Evolutionary conservation across 2,888 invertebrate genomes (phyloP), one percentile per base, ranked within the genome.

Genomic region (Rhogogaster chlorosoma): DNA sequence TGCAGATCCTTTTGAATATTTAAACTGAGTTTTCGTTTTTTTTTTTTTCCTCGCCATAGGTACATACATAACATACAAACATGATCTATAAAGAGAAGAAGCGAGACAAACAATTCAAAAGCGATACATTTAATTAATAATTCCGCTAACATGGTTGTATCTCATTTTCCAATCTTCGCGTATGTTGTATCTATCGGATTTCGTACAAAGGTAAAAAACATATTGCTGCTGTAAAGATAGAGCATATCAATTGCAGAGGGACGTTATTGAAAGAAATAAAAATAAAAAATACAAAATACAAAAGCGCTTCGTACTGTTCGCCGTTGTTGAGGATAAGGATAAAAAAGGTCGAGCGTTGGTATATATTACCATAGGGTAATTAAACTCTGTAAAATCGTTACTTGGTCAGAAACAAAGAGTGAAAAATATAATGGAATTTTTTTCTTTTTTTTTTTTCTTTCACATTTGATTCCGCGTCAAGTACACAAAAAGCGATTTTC

Each of bases 301-400:
- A 22, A 26, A 7, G n/a, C 26, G 22, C 61, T 26, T 26, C 9
- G 26, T 61, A 26, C n/a, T 3, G n/a, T 61, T 26, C 22, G 22
- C 22, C 61, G 22, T 61, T 61, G 9, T 61, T 26, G 10, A 61
- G 61, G 61, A 10, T 61, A 61, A 57, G 61, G 22, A 22, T 22
- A 22, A 22, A 9, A 53, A 61, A 26, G 26, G 10, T 6, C 61
- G 26, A 26, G 61, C 4, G 4, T 10, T 61, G 10, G 26, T 61
- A 26, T 61, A 10, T 7, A 9, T 77, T 77, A 45, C 77, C 77
- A 77, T 77, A 53, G 38, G 77, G 77, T 77, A 77, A 77, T 53
- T 77, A 77, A 77, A 77, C 77, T 49, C 49, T 6, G 77, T 53
- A 77, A 77, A 77, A 77, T 77, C 77, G 77, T 77, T 77, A 77